These are phyloP conservation scores for Sebastes miniatus DNA, from an alignment of 2,797 vertebrate species.

Conservation along the genomic window DNA sequence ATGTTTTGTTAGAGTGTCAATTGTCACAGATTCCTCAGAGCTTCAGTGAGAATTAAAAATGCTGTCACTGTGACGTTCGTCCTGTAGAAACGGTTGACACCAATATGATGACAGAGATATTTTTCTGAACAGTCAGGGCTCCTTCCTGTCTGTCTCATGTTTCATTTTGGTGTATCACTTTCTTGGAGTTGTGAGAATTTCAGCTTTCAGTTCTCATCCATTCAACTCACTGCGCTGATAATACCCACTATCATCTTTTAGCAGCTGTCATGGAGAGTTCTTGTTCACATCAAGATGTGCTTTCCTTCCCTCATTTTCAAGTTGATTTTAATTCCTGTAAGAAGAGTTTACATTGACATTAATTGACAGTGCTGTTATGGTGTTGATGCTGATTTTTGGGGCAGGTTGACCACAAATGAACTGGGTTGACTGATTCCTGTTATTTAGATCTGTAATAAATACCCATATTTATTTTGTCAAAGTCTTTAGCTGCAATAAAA, in stretches of 20 bases:
- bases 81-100: background rate
- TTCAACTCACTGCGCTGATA: background rate
- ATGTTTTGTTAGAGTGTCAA: background rate
- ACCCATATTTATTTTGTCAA: background rate
- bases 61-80: background rate
- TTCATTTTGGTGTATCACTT: slow-evolving; percentile 9
- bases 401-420: background rate
- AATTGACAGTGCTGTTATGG: background rate
- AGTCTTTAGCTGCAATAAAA: too few species aligned
- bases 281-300: background rate
- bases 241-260: background rate
- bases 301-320: background rate
- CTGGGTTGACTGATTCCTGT: background rate
- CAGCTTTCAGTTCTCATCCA: background rate
- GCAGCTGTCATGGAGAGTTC: background rate
- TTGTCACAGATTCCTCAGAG: background rate
- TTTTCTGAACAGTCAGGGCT: background rate
- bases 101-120: background rate
- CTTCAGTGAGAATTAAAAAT: background rate
- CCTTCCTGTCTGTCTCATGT: slow-evolving; percentile 29
- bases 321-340: background rate
- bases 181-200: slow-evolving; percentile 7
- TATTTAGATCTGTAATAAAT: background rate
- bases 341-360: background rate
- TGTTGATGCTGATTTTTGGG: background rate